A percentile compares a stretch with the other conserved stretches of the same genome.
Conservation (phyloP, 2,797 vertebrate species). For the Antrozous pallidus region DNA sequence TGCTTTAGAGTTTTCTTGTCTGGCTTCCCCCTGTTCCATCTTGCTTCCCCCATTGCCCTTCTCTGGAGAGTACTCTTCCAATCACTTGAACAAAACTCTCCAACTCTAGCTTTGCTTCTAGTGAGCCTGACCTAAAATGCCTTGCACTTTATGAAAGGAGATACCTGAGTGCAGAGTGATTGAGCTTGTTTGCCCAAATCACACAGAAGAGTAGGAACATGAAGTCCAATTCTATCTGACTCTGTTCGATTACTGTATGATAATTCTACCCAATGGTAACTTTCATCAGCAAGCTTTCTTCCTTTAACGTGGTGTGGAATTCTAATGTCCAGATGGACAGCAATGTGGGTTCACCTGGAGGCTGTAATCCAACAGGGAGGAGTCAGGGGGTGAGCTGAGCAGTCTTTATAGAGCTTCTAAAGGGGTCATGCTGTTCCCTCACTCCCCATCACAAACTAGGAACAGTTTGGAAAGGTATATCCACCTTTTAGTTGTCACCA, state of each 20-base stretch:
- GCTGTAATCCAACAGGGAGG: too few relatives aligned
- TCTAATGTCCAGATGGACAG: background rate
- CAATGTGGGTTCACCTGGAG: background rate
- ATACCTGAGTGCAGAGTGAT: background rate
- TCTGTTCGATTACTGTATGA: background rate
- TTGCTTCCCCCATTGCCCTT: background rate
- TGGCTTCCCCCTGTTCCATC: background rate
- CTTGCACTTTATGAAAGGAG: background rate
- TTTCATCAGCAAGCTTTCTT: background rate
- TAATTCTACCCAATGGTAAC: background rate
- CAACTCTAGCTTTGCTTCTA: background rate
- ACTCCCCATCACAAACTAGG: background rate
- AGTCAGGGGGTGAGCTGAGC: background rate
- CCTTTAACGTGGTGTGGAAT: background rate
- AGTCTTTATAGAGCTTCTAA: background rate
- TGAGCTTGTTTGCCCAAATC: background rate
- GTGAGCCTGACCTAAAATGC: background rate
- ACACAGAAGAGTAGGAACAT: background rate
- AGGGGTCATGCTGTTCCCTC: too few relatives aligned
- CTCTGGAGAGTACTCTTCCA: background rate
- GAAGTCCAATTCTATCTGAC: background rate
- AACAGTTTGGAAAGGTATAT: background rate
- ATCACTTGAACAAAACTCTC: background rate
- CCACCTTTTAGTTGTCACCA: background rate
- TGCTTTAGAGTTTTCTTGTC: background rate